These are phyloP conservation scores for Euura lappo DNA, from an alignment of 1,140 invertebrate genomes.

Conservation along the genomic window DNA sequence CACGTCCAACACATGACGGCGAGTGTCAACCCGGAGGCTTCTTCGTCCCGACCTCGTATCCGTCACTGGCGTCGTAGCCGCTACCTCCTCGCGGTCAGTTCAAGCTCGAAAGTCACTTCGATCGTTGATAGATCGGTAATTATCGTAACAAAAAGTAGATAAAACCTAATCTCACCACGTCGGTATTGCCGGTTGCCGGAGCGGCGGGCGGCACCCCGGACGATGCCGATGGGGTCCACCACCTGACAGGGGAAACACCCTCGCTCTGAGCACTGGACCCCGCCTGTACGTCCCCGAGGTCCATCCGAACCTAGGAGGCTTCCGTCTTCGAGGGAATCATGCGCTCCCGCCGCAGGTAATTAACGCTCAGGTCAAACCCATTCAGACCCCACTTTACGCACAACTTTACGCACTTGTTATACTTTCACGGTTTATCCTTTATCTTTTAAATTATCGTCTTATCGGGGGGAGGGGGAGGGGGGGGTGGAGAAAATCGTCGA, in stretches of 20 bases:
- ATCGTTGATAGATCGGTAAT: neutral
- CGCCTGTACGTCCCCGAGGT: slow-evolving; percentile 18
- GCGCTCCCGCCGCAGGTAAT: neutral
- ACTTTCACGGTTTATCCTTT: too few relatives aligned
- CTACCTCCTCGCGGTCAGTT: slow-evolving; percentile 15
- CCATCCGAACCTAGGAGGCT: slow-evolving; percentile 32
- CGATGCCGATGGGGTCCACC: slow-evolving; percentile 51
- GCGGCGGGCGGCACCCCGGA: slow-evolving; percentile 33
- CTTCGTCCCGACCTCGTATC: neutral
- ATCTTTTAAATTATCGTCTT: too few relatives aligned
- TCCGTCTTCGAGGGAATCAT: neutral
- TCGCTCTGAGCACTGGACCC: slow-evolving; percentile 41
- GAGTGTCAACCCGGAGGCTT: slow-evolving; percentile 35
- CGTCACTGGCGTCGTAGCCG: neutral
- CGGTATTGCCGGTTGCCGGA: slow-evolving; percentile 51
- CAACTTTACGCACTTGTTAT: too few relatives aligned
- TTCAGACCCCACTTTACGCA: too few relatives aligned
- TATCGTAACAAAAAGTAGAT: neutral
- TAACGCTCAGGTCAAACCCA: neutral
- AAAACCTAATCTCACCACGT: slow-evolving; percentile 45
- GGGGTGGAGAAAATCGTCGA: neutral
- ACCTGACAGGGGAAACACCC: slow-evolving; percentile 37
- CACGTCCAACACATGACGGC: slow-evolving; percentile 47
- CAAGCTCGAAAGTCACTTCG: slow-evolving; percentile 15
- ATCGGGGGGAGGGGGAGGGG: too few relatives aligned